Conservation (phyloP, 2,113 vertebrate genomes). For the Gasterosteus nipponicus region DNA sequence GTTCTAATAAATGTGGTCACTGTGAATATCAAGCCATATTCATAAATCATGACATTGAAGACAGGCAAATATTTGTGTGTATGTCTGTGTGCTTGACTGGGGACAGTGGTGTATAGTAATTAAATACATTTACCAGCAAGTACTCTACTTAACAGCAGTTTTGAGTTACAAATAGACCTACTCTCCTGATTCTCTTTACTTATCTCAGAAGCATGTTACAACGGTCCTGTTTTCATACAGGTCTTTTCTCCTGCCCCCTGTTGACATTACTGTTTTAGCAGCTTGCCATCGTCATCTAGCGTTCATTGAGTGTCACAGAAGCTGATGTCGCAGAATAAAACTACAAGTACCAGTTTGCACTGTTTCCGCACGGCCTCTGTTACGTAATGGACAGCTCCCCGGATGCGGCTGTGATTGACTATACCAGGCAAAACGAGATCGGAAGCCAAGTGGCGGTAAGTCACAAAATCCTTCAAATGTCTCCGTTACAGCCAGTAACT, state of each 20-base stretch:
- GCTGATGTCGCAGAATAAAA: conserved; percentile 7
- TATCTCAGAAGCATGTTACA: not conserved
- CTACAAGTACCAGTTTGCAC: conserved; percentile 66
- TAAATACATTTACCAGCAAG: not conserved
- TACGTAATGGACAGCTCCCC: conserved; percentile 78
- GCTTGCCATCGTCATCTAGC: conserved; percentile 50
- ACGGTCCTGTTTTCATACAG: not conserved
- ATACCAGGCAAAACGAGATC: conserved; percentile 73
- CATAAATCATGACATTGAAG: not conserved
- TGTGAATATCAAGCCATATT: not conserved
- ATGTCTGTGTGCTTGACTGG: not conserved
- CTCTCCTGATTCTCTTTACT: not conserved
- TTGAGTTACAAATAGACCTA: not conserved
- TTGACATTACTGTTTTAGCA: not conserved
- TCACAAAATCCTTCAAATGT: conserved; percentile 57
- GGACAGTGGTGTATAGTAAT: not conserved
- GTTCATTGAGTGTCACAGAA: conserved; percentile 8
- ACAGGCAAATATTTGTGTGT: not conserved
- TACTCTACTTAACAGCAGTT: not conserved
- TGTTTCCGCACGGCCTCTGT: conserved; percentile 16
- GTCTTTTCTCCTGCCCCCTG: no score
- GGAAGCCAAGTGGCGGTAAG: conserved; percentile 79
- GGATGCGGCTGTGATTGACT: conserved; percentile 82
- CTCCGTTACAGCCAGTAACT: not conserved
- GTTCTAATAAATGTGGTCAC: not conserved